Conservation (phyloP, 2,797 vertebrate genomes). For the Halcyon chelicuti region DNA sequence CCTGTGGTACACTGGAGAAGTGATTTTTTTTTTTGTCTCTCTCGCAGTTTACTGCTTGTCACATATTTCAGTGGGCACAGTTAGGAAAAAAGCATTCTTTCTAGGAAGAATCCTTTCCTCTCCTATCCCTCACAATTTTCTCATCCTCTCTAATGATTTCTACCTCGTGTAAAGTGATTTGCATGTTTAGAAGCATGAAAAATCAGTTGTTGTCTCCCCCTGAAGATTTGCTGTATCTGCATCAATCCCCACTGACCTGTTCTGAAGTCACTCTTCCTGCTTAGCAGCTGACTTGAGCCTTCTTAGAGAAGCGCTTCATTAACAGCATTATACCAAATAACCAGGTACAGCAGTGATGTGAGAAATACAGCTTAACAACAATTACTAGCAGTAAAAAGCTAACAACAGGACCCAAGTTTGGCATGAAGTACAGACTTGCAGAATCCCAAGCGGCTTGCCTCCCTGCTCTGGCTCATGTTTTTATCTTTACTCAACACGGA, state of each 20-base stretch:
- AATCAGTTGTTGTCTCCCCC: neutral
- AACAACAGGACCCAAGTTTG: neutral
- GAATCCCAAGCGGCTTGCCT: neutral
- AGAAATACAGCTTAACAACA: slow-evolving; percentile 17
- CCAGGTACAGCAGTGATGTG: neutral
- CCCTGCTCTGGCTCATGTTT: neutral
- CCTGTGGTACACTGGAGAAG: neutral
- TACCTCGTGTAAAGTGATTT: neutral
- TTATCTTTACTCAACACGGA: neutral
- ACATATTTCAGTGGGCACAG: neutral
- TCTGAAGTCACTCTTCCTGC: slow-evolving; percentile 43
- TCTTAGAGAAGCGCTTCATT: slow-evolving; percentile 15
- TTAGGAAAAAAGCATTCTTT: neutral
- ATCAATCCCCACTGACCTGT: slow-evolving; percentile 20
- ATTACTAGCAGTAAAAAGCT: slow-evolving; percentile 18
- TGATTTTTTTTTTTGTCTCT: neutral
- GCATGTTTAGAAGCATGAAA: neutral
- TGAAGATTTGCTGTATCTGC: neutral
- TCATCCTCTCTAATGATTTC: neutral
- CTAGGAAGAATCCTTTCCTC: neutral
- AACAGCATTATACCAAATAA: slow-evolving; percentile 19
- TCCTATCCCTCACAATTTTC: neutral
- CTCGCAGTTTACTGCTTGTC: neutral
- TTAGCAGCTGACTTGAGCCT: slow-evolving; percentile 1
- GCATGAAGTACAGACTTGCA: neutral